These are phyloP conservation scores for Apeltes quadracus DNA, from an alignment of 2,113 vertebrate genomes.

Conservation along the genomic window DNA sequence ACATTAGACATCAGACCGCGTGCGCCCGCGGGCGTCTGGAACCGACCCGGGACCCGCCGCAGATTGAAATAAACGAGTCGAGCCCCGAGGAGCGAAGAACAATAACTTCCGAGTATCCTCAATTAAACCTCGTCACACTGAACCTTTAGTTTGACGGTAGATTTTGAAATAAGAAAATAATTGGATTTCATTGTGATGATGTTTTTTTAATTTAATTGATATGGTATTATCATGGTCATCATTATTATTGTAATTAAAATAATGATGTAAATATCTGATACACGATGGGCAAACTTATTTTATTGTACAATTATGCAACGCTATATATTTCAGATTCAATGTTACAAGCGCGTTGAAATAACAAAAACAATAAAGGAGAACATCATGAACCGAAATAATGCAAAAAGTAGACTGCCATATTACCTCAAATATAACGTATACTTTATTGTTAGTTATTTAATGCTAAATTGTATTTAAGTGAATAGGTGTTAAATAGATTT, in stretches of 20 bases:
- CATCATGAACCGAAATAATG: neutral
- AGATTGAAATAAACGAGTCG: conserved; percentile 64
- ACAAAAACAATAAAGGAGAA: neutral
- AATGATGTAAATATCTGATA: neutral
- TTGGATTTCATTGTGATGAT: neutral
- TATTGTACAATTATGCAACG: neutral
- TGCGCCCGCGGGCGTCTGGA: conserved; percentile 77
- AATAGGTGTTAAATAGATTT: neutral
- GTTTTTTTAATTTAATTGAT: too few species aligned
- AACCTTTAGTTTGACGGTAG: neutral
- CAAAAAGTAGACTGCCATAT: neutral
- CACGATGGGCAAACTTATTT: neutral
- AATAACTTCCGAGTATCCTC: neutral
- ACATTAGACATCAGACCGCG: conserved; percentile 83
- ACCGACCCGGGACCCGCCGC: conserved; percentile 64
- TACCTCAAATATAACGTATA: neutral
- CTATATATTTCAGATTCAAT: neutral
- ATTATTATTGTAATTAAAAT: neutral
- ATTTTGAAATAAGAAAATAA: neutral
- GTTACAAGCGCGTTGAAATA: neutral
- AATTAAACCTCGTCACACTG: neutral
- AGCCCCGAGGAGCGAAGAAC: conserved; percentile 62
- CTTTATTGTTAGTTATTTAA: too few species aligned
- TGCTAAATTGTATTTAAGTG: neutral
- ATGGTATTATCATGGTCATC: neutral